These are phyloP conservation scores for Felis catus DNA, from an alignment of 2,113 vertebrate species.

Conservation along the genomic window DNA sequence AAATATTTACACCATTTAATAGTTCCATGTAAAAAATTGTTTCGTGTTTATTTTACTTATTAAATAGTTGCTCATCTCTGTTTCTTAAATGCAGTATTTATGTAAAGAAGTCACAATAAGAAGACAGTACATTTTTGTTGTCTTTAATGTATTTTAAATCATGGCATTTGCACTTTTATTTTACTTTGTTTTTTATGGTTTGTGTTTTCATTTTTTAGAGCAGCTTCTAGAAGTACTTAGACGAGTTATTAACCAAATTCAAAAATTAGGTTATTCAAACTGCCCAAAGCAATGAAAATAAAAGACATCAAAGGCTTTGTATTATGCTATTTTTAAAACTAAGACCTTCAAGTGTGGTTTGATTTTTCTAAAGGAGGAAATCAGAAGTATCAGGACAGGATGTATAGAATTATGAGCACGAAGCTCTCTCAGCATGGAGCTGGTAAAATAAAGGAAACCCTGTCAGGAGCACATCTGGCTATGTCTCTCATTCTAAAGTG, in stretches of 20 bases:
- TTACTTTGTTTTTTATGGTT: not conserved
- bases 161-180: not conserved
- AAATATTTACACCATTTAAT: conserved; percentile 82
- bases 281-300: not conserved
- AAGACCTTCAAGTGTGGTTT: not conserved
- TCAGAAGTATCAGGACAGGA: conserved; percentile 41
- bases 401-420: not conserved
- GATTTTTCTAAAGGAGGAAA: conserved; percentile 55
- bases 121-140: not conserved
- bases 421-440: not conserved
- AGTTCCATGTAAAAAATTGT: conserved; percentile 64
- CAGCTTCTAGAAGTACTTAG: not conserved
- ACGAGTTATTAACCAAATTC: not conserved
- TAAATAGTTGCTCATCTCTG: conserved; percentile 73
- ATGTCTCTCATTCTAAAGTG: not conserved
- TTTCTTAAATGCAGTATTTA: conserved; percentile 69
- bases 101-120: conserved; percentile 53
- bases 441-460: not conserved
- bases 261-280: conserved; percentile 25
- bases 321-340: conserved; percentile 47
- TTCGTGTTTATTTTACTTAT: conserved; percentile 72
- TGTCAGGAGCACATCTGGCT: not conserved
- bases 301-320: conserved; percentile 42
- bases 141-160: conserved; percentile 43
- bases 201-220: conserved; percentile 48